Evolutionary conservation across 2,113 vertebrate genomes (phyloP), one percentile per base, ranked within the genome.

Genomic region (Entosphenus tridentatus): DNA sequence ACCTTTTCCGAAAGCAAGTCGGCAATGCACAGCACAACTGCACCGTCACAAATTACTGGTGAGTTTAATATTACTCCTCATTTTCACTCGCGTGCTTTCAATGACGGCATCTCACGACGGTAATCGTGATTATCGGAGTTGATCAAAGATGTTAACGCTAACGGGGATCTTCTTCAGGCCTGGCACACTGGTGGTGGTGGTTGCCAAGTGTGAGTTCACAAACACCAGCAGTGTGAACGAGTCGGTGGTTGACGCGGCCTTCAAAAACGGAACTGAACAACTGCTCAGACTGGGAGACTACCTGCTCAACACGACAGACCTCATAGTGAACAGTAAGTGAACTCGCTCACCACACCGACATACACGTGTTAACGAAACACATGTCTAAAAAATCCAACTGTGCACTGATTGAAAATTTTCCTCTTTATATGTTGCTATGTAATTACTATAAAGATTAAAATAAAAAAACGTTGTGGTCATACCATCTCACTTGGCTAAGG

Each of bases 21-120:
- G 10, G 62, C n/a, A 18, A 65, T 65, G 9, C 62, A 18, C 9
- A n/a, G 18, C 62, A 65, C n/a, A 65, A 65, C 62, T 65, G 62
- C 10, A 16, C 62, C n/a, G 62, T 65, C 9, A 65, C 62, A 65
- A 65, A 65, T 65, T 65, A 16, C 62, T 65, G 62, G 62, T 65
- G 18, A 65, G 62, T 65, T n/a, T 16, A 65, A 65, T 18, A 9
- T 16, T 16, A 65, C 62, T 65, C n/a, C 18, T 65, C 62, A 65
- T 8, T 65, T 65, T 65, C 10, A 65, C 18, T 65, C 18, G 9
- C n/a, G n/a, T 65, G 62, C 18, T 9, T 11, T 9, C 10, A 9
- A 8, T 8, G n/a, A 65, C 62, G 8, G 10, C 18, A 65, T 65
- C 10, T 18, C 62, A 65, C 62, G 18, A 11, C 18, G 18, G 10